Evolutionary conservation across 2,113 vertebrate genomes (phyloP), one percentile per base, ranked within the genome.

Genomic region (Potamarius usumacintae): DNA sequence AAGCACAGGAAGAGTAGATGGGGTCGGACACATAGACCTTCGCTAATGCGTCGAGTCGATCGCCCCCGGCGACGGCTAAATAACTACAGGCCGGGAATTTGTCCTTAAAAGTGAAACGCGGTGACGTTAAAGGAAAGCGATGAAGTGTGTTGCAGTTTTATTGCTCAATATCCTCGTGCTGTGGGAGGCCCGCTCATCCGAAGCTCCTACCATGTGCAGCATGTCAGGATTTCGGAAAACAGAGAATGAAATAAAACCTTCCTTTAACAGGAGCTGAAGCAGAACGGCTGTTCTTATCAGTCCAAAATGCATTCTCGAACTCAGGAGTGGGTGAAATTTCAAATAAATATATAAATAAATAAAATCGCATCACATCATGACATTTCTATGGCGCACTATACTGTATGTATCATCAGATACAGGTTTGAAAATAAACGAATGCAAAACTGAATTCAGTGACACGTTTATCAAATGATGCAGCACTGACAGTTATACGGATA

Each of bases 61-160:
- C 53, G 77, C 79, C 57, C 30, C 57, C 27, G 42, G 63, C 58
- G 48, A 87, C 18, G 80, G 86, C 80, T 71, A 87, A 83, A 83
- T 72, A 83, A 82, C 80, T 87, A 82, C 86, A 15, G 86, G 67
- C 67, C 10, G 60, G 58, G 74, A 63, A 84, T 87, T 77, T 87
- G 86, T 65, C 48, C 53, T 83, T 84, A 83, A 83, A 87, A 72
- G 27, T 74, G 52, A 87, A 55, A 76, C 15, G n/a, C 17, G n/a
- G 69, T 62, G 80, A 53, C 48, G 48, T 48, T 87, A 74, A 74
- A 72, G 67, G 30, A 58, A 87, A 63, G 86, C 69, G 67, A 62
- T 87, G 80, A 76, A 87, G 80, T 83, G 78, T 76, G 34, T 52
- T 63, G 42, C 65, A 48, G 20, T 72, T 63, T 62, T 82, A 83